Conservation (phyloP, 2,888 invertebrate species). For the Limnephilus lunatus region DNA sequence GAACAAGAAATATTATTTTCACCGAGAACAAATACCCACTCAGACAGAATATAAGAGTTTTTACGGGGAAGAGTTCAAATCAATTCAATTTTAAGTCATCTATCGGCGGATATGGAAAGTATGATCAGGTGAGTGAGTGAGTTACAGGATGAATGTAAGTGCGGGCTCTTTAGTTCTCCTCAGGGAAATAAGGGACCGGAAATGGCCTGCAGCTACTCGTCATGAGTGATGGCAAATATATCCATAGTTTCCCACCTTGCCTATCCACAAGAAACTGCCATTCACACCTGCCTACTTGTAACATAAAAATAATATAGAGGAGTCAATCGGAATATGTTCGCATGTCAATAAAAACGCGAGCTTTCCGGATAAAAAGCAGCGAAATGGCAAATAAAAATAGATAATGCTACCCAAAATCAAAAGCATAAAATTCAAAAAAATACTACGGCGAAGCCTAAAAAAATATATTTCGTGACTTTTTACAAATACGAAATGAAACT, state of each 20-base stretch:
- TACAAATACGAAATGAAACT: too few relatives aligned
- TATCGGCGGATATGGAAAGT: background rate
- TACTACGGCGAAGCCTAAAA: too few relatives aligned
- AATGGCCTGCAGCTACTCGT: conserved; percentile 29
- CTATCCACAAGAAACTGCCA: background rate
- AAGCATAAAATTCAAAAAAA: background rate
- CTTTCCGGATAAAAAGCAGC: background rate
- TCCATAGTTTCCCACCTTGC: background rate
- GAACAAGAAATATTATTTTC: background rate
- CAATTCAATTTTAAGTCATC: conserved; percentile 10
- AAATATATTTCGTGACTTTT: too few relatives aligned
- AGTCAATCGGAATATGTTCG: background rate
- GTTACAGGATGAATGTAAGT: background rate
- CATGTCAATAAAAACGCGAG: background rate
- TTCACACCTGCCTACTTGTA: background rate
- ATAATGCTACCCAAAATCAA: background rate
- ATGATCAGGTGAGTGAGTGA: conserved; percentile 14
- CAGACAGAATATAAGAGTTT: background rate
- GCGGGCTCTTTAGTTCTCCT: conserved; percentile 35
- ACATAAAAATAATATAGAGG: background rate
- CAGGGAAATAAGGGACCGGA: conserved; percentile 21
- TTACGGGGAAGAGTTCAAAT: background rate
- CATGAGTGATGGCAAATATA: conserved; percentile 5
- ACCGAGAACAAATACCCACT: background rate
- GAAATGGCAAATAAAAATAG: background rate